A percentile compares a stretch with the other conserved stretches of the same genome.
These are phyloP conservation scores for Coptodon rendalli DNA, from an alignment of 2,113 vertebrate species.

Conservation along the genomic window DNA sequence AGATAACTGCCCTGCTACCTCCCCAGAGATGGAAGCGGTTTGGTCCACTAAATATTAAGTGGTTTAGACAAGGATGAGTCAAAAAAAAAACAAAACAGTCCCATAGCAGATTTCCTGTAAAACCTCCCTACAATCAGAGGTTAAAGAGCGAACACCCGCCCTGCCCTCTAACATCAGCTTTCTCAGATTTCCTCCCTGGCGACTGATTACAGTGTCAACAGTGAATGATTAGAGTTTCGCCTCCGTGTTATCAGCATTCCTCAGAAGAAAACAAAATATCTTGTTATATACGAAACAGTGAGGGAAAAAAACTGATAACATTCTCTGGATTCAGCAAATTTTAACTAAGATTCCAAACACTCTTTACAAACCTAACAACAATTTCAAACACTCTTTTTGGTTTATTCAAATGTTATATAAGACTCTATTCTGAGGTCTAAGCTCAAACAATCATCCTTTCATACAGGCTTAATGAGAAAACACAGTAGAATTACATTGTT, in stretches of 20 bases:
- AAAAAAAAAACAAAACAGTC: neutral
- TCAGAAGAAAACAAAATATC: neutral
- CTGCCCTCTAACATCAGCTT: neutral
- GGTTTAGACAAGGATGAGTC: slow-evolving; percentile 34
- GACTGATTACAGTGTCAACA: neutral
- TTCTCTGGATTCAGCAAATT: neutral
- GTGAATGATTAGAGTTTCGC: neutral
- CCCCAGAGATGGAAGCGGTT: slow-evolving; percentile 8
- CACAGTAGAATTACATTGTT: neutral
- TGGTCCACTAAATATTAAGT: slow-evolving; percentile 34
- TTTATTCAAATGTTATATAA: neutral
- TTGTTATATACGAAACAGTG: neutral
- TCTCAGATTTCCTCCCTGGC: slow-evolving; percentile 1
- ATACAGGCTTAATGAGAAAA: neutral
- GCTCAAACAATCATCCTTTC: slow-evolving; percentile 22
- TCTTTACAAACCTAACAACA: neutral
- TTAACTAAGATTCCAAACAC: neutral
- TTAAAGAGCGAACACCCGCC: neutral
- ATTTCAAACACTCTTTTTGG: neutral
- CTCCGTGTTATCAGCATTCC: neutral
- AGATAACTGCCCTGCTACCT: neutral
- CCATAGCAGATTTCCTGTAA: slow-evolving; percentile 22
- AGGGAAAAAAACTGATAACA: neutral
- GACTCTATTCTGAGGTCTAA: neutral
- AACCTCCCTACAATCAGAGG: slow-evolving; percentile 22